Evolutionary conservation across 2,888 invertebrate genomes (phyloP), one percentile per base, ranked within the genome.

Genomic region (Lagria hirta): DNA sequence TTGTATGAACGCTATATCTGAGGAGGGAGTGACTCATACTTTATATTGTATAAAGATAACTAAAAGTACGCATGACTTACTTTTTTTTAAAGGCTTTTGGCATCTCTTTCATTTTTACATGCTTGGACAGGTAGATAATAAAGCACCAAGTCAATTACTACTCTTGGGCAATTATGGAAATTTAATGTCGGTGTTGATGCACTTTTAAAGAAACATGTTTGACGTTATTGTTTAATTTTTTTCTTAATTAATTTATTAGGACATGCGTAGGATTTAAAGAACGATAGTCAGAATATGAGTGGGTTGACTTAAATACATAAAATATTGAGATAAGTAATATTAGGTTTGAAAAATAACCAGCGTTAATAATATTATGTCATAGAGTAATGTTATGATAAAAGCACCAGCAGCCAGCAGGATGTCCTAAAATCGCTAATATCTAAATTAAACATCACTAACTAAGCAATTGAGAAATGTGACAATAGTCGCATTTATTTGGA

Each of bases 11-110:
- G 28, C 29, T 42, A 27, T 33, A 33, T 34, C 36, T 24, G 20
- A 29, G 40, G 40, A 46, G 46, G 46, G 46, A 45, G 46, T 41
- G 41, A 37, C 24, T 43, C 36, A 43, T 26, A 10, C 27, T 28
- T 18, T 10, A 30, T 37, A 28, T 42, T 12, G 18, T 28, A 24
- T 29, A 28, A 29, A 36, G 45, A 35, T 41, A 41, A 41, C 35
- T 41, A 35, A 41, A 41, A n/a, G n/a, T 45, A 45, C 45, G 45
- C 45, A 45, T 45, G 46, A 32, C 46, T 46, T 46, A 35, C 46
- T 46, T 38, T 38, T 38, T 33, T 36, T 30, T 37, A 38, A 30
- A 15, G 26, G 23, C 29, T 6, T n/a, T 13, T 6, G 20, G 17
- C n/a, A 2, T n/a, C 23, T 22, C 4, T 15, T 10, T 32, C 20